These are phyloP conservation scores for Zalophus californianus DNA, from an alignment of 2,797 vertebrate species.

Conservation along the genomic window DNA sequence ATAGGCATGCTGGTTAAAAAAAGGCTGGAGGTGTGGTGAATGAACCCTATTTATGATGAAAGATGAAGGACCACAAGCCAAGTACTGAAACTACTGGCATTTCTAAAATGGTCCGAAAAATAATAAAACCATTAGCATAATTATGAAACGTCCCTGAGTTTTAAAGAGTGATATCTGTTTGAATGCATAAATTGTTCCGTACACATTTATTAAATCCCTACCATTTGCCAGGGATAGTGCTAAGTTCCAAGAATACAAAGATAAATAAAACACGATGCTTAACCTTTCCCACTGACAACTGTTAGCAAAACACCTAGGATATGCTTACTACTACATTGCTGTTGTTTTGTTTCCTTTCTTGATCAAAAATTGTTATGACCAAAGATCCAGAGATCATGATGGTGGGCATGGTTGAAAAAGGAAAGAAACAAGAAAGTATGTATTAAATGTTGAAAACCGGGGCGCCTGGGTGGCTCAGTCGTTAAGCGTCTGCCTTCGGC, in stretches of 20 bases:
- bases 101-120: slow-evolving; percentile 49
- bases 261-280: slow-evolving; percentile 5
- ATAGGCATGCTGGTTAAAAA: neutral
- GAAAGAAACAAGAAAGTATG: neutral
- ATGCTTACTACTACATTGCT: neutral
- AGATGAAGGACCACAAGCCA: neutral
- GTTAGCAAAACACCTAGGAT: slow-evolving; percentile 1
- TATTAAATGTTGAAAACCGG: neutral
- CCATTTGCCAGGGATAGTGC: neutral
- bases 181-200: neutral
- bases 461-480: too few species aligned
- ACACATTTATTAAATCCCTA: neutral
- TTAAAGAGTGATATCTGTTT: slow-evolving; percentile 8
- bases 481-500: too few species aligned
- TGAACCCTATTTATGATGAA: neutral
- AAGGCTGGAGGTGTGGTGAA: neutral
- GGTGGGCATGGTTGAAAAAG: neutral
- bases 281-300: neutral
- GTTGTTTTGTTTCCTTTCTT: neutral
- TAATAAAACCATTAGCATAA: neutral
- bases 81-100: neutral
- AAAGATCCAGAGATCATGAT: neutral
- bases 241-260: slow-evolving; percentile 51
- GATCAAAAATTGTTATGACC: neutral
- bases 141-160: slow-evolving; percentile 3